A percentile compares a stretch with the other conserved stretches of the same genome.
phyloP scores from a whole-genome alignment of 2,113 vertebrate species.

The Oreocharis arfaki region DNA sequence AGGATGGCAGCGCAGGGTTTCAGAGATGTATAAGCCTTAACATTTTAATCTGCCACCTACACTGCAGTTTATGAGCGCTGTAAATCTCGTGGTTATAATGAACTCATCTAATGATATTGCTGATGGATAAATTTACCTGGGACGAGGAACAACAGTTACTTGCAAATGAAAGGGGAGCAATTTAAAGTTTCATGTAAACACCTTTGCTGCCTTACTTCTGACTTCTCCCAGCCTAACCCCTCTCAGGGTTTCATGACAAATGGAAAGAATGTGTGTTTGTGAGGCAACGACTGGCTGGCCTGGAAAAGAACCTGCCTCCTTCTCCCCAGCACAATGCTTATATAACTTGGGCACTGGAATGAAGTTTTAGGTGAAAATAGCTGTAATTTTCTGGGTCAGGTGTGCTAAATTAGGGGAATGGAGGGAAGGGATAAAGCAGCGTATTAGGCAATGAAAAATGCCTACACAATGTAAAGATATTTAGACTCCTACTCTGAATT shows the following conservation, averaged over 20 bases:
- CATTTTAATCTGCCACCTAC: constrained; percentile 69
- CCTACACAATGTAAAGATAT: not conserved
- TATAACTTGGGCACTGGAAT: not conserved
- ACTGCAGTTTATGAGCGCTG: constrained; percentile 62
- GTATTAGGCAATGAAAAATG: not conserved
- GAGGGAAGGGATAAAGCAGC: not conserved
- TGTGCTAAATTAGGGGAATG: not conserved
- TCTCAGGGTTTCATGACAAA: constrained; percentile 28
- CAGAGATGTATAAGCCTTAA: constrained; percentile 46
- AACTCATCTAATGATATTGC: constrained; percentile 69
- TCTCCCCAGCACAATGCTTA: not conserved
- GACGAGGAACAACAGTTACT: constrained; percentile 52
- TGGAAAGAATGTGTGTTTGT: constrained; percentile 32
- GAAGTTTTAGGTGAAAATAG: not conserved
- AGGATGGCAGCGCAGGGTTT: not conserved
- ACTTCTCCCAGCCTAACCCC: constrained; percentile 53
- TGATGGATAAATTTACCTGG: constrained; percentile 62
- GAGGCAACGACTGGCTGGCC: not conserved
- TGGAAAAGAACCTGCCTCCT: not conserved
- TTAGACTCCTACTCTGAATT: not conserved
- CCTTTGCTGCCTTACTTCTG: constrained; percentile 27
- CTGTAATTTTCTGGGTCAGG: not conserved
- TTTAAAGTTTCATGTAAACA: constrained; percentile 62
- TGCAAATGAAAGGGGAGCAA: constrained; percentile 56
- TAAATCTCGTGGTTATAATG: constrained; percentile 65